Conservation (phyloP, 2,888 invertebrate species). For the Falcaria lacertinaria region DNA sequence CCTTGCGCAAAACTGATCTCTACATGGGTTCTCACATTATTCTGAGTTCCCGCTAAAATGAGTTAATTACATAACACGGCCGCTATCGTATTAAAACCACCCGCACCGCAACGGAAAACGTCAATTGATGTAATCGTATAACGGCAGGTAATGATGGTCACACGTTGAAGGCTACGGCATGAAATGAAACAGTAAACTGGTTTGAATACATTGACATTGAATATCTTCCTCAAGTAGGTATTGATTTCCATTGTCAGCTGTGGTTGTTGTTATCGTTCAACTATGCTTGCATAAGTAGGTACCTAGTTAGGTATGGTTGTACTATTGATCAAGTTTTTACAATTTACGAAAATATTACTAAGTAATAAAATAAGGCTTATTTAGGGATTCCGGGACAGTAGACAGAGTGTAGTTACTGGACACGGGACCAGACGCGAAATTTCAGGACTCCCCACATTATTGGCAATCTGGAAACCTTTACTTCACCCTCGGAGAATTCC, state of each 20-base stretch:
- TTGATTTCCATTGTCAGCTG: constrained; percentile 45
- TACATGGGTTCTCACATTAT: too few species aligned
- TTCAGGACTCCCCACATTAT: too few species aligned
- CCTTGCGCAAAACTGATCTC: constrained; percentile 8
- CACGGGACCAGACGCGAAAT: too few species aligned
- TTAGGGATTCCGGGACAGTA: too few species aligned
- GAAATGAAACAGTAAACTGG: constrained; percentile 20
- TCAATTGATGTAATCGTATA: constrained; percentile 17
- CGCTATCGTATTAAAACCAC: constrained; percentile 12
- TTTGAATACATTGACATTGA: constrained; percentile 36
- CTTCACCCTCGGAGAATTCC: too few species aligned
- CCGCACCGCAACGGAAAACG: constrained; percentile 22
- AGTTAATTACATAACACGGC: constrained; percentile 17
- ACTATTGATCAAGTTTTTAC: not conserved
- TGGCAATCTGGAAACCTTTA: too few species aligned
- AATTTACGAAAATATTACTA: too few species aligned
- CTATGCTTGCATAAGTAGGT: constrained; percentile 2
- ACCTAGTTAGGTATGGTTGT: not conserved
- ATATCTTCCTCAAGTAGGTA: constrained; percentile 31
- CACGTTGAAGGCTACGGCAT: constrained; percentile 14
- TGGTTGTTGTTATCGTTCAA: constrained; percentile 14
- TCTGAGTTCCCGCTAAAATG: constrained; percentile 10
- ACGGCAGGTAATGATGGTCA: constrained; percentile 7
- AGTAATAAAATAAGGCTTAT: too few species aligned
- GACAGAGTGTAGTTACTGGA: too few species aligned